These are phyloP conservation scores for Sterrhoptilus dennistouni DNA, from an alignment of 2,113 vertebrate genomes.

Conservation along the genomic window DNA sequence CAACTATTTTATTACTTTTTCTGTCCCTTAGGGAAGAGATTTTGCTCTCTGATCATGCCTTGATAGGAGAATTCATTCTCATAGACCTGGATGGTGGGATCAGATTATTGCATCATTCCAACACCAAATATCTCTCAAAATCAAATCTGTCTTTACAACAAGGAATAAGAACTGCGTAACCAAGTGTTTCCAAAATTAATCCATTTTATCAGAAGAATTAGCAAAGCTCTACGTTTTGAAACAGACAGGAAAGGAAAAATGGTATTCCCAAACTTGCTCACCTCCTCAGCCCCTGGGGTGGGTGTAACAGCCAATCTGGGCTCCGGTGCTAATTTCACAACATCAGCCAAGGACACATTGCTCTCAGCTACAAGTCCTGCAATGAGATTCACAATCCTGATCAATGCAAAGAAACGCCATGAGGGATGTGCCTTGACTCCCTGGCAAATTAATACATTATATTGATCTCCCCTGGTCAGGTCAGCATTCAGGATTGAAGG, in stretches of 20 bases:
- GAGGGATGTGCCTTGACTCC: constrained; percentile 55
- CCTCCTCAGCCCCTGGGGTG: constrained; percentile 73
- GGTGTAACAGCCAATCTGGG: constrained; percentile 80
- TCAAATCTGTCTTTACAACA: neutral
- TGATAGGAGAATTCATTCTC: neutral
- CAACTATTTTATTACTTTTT: neutral
- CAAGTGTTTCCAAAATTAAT: neutral
- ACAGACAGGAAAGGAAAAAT: neutral
- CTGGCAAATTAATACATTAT: constrained; percentile 66
- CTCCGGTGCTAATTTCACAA: constrained; percentile 75
- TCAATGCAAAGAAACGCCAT: constrained; percentile 56
- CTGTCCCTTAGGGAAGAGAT: neutral
- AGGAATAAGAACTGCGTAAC: neutral
- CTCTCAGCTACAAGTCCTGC: constrained; percentile 77
- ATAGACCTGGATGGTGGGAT: neutral
- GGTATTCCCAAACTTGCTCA: constrained; percentile 40
- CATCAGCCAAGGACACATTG: constrained; percentile 77
- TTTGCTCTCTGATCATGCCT: neutral
- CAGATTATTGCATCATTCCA: neutral
- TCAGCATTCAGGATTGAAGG: constrained; percentile 65
- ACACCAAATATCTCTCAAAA: neutral
- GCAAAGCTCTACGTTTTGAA: neutral
- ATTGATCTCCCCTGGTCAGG: constrained; percentile 64
- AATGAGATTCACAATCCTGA: constrained; percentile 51
- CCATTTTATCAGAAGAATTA: neutral